Base-by-base conservation (phyloP, 64 coral and sea anemone genomes). In the Montipora efflorescens region DNA sequence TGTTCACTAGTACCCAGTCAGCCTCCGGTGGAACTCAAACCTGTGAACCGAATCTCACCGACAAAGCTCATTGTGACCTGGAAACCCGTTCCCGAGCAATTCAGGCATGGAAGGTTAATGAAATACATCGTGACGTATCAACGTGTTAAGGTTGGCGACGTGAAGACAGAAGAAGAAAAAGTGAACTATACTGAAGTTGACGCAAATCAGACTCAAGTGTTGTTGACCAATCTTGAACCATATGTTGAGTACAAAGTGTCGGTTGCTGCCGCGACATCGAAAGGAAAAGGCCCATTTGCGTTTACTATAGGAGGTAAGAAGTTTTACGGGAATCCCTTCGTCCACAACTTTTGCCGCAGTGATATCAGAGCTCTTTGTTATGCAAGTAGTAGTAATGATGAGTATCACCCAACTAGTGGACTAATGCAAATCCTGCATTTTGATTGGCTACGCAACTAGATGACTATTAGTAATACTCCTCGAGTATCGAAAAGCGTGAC, bases 1-100 rank as follows among this genome's bases (percentile, higher is more conserved):
- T 52, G 4, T 46, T 71, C 61, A 5, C 14, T 86, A 86, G 82
- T 72, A 12, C 82, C 82, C 66, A 86, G 82, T 72, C 6, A 13
- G 21, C 44, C 82, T 72, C 82, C 82, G 8, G 16, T 50, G 0
- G 0, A 50, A 19, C 2, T 86, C 2, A 51, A 8, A 49, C 3
- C 82, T 9, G 20, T 72, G 8, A 25, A 9, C 8, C 8, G 13
- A 19, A 2, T 86, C 6, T 86, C 82, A 22, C 82, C 82, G 16
- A 3, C 36, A 15, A 70, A n/a, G 9, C 16, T 86, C 46, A 50
- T 25, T 0, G 82, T 86, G 16, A 20, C 82, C 66, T 86, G 82
- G 82, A 19, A 70, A 86, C 45, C 45, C 70, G 82, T 86, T 3
- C 82, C 82, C 43, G 0, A 3, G 18, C 6, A 21, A 45, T 72